These are phyloP conservation scores for Monodelphis domestica DNA, from an alignment of 2,797 vertebrate species.

Conservation along the genomic window DNA sequence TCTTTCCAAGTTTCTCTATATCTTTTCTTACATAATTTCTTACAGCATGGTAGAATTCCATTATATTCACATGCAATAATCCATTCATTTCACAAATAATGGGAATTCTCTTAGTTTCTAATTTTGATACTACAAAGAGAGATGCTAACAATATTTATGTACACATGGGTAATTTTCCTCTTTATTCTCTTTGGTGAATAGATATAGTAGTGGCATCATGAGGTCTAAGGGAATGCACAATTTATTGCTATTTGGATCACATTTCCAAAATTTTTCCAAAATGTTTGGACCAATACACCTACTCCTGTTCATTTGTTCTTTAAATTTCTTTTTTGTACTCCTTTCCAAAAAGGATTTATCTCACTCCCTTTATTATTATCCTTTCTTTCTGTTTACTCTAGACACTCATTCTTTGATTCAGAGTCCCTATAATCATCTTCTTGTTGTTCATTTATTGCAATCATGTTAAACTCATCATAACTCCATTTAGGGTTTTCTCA, in stretches of 20 bases:
- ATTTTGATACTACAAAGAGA: neutral
- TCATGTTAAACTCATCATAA: too few relatives aligned
- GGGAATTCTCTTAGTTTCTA: neutral
- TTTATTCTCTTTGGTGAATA: neutral
- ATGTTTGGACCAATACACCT: neutral
- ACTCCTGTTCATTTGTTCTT: neutral
- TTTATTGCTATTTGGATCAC: neutral
- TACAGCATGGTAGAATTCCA: neutral
- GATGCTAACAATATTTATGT: neutral
- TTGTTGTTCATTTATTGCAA: too few relatives aligned
- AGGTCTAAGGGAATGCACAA: neutral
- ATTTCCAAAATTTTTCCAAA: neutral
- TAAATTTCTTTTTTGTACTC: neutral
- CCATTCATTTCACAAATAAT: neutral
- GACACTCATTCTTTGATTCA: neutral
- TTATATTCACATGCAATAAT: neutral
- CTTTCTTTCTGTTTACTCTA: neutral
- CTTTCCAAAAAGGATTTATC: neutral
- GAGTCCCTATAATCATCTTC: neutral
- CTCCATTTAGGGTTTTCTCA: too few relatives aligned
- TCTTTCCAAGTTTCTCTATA: neutral
- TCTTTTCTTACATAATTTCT: neutral
- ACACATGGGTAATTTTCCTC: neutral
- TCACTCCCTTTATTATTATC: neutral
- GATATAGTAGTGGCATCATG: neutral